Percentiles rank a stretch among this genome's conserved stretches.
Evolutionary conservation across 2,797 vertebrate species (phyloP).

Genomic region (Furcifer pardalis): DNA sequence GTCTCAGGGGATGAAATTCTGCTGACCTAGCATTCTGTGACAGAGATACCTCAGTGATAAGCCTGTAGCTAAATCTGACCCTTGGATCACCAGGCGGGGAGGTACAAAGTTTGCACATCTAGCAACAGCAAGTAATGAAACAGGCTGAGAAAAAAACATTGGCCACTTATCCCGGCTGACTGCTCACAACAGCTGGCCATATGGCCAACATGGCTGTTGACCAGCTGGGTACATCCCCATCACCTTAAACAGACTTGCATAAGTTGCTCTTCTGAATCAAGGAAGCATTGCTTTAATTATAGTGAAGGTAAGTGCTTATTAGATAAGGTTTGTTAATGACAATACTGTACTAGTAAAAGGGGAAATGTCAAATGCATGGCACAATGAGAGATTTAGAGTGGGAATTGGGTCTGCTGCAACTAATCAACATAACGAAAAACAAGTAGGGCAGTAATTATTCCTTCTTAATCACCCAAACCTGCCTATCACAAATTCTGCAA

Average conservation of each 20-base stretch:
- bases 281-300: conserved; percentile 15
- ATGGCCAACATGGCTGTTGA: background rate
- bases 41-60: too few species aligned
- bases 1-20: too few species aligned
- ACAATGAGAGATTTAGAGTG: conserved; percentile 51
- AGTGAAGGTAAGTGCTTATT: conserved; percentile 33
- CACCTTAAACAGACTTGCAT: background rate
- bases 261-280: background rate
- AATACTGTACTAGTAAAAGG: conserved; percentile 38
- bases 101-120: background rate
- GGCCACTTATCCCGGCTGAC: background rate
- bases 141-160: background rate
- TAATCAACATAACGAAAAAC: conserved; percentile 54
- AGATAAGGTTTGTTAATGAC: conserved; percentile 19
- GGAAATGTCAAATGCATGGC: conserved; percentile 41
- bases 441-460: conserved; percentile 52
- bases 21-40: too few species aligned
- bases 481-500: conserved; percentile 41
- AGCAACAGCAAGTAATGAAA: background rate
- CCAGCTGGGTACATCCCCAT: background rate
- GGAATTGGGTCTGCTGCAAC: conserved; percentile 45
- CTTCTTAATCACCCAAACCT: conserved; percentile 51
- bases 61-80: background rate
- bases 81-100: background rate
- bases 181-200: background rate